phyloP scores from a whole-genome alignment of 2,113 vertebrate genomes.

The Arvicanthis niloticus region DNA sequence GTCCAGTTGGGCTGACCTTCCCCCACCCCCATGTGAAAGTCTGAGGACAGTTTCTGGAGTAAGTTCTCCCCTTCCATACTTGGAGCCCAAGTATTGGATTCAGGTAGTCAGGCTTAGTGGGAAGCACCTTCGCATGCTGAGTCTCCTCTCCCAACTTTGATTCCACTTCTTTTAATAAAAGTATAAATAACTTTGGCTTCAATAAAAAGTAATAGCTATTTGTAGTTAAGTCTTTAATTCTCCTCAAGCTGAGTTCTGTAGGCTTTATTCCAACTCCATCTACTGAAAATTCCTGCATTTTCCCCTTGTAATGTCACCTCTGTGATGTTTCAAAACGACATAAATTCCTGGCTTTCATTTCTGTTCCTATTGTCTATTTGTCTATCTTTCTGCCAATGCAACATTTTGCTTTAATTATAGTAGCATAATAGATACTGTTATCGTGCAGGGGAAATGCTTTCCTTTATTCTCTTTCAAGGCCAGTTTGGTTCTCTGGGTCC shows the following conservation, averaged over 20 bases:
- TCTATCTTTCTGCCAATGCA: neutral
- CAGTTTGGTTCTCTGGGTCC: neutral
- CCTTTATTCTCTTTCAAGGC: neutral
- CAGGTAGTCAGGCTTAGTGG: neutral
- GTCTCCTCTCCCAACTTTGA: neutral
- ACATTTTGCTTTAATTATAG: neutral
- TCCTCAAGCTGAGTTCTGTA: neutral
- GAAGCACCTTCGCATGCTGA: neutral
- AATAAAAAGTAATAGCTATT: neutral
- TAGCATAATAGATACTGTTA: neutral
- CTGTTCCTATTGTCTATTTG: neutral
- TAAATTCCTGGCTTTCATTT: neutral
- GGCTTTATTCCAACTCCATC: neutral
- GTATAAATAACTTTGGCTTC: neutral
- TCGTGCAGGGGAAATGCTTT: neutral
- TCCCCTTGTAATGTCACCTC: neutral
- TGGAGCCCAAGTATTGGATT: neutral
- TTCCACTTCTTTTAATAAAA: neutral
- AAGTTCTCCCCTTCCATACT: neutral
- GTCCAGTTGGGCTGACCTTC: neutral
- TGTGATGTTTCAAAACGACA: neutral
- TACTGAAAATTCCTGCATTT: slow-evolving; percentile 24
- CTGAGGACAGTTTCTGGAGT: neutral
- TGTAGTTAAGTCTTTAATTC: neutral
- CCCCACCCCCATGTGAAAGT: neutral